Percentiles rank a stretch among this genome's conserved stretches.
Evolutionary conservation across 2,888 invertebrate species (phyloP).

Genomic region (Morpho deidamia): DNA sequence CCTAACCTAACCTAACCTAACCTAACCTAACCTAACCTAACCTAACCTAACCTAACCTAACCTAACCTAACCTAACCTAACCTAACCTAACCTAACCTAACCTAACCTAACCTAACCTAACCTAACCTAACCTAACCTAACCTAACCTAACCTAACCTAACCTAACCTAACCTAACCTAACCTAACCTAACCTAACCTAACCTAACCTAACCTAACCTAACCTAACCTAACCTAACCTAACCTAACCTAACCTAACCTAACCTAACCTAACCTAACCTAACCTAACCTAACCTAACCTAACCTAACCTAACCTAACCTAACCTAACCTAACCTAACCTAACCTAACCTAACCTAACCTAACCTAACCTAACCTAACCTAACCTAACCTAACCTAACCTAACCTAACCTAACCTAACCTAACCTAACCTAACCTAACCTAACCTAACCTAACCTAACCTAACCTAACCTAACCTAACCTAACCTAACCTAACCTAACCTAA

Average conservation of each 20-base stretch:
- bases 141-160: too few relatives aligned
- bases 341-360: not conserved
- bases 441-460: conserved; percentile 22
- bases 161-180: too few relatives aligned
- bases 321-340: not conserved
- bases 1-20: too few relatives aligned
- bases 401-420: not conserved
- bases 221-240: conserved; percentile 24
- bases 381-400: conserved; percentile 15
- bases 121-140: too few relatives aligned
- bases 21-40: too few relatives aligned
- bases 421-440: conserved; percentile 12
- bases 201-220: conserved; percentile 23
- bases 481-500: conserved; percentile 24
- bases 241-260: conserved; percentile 25
- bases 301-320: not conserved
- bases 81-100: too few relatives aligned
- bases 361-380: not conserved
- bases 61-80: too few relatives aligned
- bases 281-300: not conserved
- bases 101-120: too few relatives aligned
- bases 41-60: too few relatives aligned
- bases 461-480: conserved; percentile 24
- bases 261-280: conserved; percentile 17
- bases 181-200: too few relatives aligned